Conservation (phyloP, 2,888 invertebrate species). For the Xanthorhoe spadicearia region DNA sequence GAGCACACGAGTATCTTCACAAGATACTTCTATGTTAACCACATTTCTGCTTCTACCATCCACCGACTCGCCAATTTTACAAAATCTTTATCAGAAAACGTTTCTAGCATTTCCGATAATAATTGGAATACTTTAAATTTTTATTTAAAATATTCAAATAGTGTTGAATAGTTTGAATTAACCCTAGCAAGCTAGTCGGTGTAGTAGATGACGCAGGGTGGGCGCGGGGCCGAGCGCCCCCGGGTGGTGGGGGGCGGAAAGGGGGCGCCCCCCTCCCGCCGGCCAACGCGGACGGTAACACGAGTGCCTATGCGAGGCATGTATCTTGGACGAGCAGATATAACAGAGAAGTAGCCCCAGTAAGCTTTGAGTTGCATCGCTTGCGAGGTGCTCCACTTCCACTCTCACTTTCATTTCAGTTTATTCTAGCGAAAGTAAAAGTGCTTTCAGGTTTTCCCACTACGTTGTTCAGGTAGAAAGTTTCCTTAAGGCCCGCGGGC, state of each 20-base stretch:
- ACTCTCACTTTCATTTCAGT: constrained; percentile 39
- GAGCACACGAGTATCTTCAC: too few relatives aligned
- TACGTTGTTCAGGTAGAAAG: too few relatives aligned
- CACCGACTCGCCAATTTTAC: not conserved
- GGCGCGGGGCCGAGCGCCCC: constrained; percentile 55
- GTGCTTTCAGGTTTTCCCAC: too few relatives aligned
- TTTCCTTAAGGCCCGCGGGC: too few relatives aligned
- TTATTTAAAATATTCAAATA: constrained; percentile 77
- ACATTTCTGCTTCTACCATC: too few relatives aligned
- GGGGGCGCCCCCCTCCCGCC: constrained; percentile 49
- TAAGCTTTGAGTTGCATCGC: constrained; percentile 59
- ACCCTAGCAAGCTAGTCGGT: constrained; percentile 80
- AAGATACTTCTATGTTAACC: too few relatives aligned
- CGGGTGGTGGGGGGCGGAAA: constrained; percentile 47
- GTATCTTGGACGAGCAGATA: constrained; percentile 85
- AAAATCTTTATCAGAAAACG: not conserved
- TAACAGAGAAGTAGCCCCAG: constrained; percentile 84
- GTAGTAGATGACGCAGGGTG: constrained; percentile 81
- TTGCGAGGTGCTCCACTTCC: constrained; percentile 63
- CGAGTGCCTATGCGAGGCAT: constrained; percentile 85
- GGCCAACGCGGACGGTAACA: constrained; percentile 83
- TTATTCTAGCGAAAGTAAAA: not conserved
- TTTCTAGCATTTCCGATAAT: not conserved
- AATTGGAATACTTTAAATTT: constrained; percentile 51
- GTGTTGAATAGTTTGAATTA: constrained; percentile 79